Evolutionary conservation across 1,140 invertebrate genomes (phyloP), one percentile per base, ranked within the genome.

Genomic region (Hirudo medicinalis): DNA sequence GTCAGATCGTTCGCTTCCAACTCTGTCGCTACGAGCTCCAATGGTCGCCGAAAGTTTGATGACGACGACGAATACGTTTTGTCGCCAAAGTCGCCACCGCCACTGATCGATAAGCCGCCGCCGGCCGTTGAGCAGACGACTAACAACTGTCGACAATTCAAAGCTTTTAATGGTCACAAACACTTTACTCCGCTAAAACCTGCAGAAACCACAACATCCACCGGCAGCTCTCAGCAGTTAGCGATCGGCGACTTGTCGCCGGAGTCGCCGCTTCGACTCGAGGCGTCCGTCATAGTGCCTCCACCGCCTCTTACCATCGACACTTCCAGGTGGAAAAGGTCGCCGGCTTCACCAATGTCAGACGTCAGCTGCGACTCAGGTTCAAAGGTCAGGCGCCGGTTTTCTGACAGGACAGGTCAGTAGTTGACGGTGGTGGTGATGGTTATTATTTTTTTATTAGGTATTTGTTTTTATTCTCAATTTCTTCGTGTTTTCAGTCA

Each of bases 51-150:
- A 32, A 63, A 63, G 19, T 63, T 63, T 63, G 57, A 63, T 11
- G 57, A 63, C 57, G 29, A 63, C 19, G 57, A 63, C 57, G 57
- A 63, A 63, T 63, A 25, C 19, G 29, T 63, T 22, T 25, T 63
- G 57, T 63, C 57, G 22, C 57, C 55, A 22, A 27, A 22, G n/a
- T 60, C 55, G 27, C 55, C 55, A 15, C 8, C 20, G 22, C 22
- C 57, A 11, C 29, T 63, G 13, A 11, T 15, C 22, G 22, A 22
- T 22, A 2, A 9, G 11, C 11, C 6, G 57, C 22, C 57, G 57
- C 8, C 29, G 3, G 22, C 22, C 15, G 22, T 22, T 15, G 29
- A 32, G 8, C 57, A 22, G 15, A 5, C 43, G 9, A 11, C 1
- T 2, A 49, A 49, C 43, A 49, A 13, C 43, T 49, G 43, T 9